Evolutionary conservation across 1,140 invertebrate genomes (phyloP), one percentile per base, ranked within the genome.

Genomic region (Meloidogyne exigua): DNA sequence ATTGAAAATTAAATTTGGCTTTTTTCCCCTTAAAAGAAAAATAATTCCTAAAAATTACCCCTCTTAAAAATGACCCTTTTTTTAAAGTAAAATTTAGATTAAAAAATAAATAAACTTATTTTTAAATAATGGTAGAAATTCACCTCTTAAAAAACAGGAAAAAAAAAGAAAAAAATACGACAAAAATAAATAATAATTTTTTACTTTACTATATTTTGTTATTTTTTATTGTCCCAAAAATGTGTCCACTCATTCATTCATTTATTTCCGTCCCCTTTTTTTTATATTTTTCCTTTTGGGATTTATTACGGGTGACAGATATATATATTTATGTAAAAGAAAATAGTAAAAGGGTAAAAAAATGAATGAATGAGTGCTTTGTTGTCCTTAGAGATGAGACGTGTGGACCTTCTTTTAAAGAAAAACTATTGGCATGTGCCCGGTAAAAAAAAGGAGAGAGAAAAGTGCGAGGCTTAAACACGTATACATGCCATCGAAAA

Each of bases 241-340:
- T 32, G 28, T 32, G n/a, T n/a, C n/a, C 28, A 2, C 7, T 32
- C 7, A 57, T 57, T 12, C 18, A 5, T 39, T 9, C 36, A 39
- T 57, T n/a, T 9, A 57, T 57, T 57, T 57, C 49, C 49, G 49
- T 57, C 49, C 36, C 9, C 9, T 10, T 21, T n/a, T 57, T 57
- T 57, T 57, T 57, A 0, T n/a, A n/a, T 7, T 57, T 57, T 57
- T n/a, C 21, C n/a, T 57, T 57, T n/a, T 9, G n/a, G 49, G 49
- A 57, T 57, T 57, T 57, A 57, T 57, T 57, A n/a, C 49, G n/a
- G n/a, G 49, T 57, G 49, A 57, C 49, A 57, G 13, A 57, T n/a
- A n/a, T n/a, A n/a, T n/a, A n/a, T n/a, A n/a, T n/a, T n/a, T n/a
- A n/a, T n/a, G n/a, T n/a, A n/a, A n/a, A n/a, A n/a, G n/a, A n/a